Conservation (phyloP, 1,140 invertebrate genomes). For the Drosophila serrata region DNA sequence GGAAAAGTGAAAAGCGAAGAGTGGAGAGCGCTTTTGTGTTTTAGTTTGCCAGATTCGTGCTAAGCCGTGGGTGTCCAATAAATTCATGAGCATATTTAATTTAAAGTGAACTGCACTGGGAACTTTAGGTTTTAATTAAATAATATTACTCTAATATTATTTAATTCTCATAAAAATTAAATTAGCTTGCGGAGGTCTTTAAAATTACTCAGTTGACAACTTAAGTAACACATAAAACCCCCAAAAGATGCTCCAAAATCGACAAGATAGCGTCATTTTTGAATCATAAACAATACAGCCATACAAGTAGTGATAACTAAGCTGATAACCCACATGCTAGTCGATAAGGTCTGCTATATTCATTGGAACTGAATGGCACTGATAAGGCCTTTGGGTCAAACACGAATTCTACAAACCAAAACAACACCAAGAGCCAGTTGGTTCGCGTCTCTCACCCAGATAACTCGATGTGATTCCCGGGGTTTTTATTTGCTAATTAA, state of each 20-base stretch:
- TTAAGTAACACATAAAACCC: not conserved
- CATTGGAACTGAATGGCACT: constrained; percentile 26
- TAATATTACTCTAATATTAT: too few relatives aligned
- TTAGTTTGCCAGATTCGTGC: constrained; percentile 1
- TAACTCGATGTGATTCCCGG: constrained; percentile 19
- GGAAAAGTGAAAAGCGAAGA: constrained; percentile 1
- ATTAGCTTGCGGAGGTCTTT: not conserved
- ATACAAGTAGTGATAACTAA: not conserved
- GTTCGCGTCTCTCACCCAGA: constrained; percentile 23
- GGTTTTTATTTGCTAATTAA: constrained; percentile 30
- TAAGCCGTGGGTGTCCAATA: constrained; percentile 5
- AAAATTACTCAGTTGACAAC: not conserved
- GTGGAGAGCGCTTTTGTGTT: constrained; percentile 8
- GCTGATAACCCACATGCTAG: constrained; percentile 8
- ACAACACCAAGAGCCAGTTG: constrained; percentile 19
- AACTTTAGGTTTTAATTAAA: not conserved
- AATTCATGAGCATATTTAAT: constrained; percentile 1
- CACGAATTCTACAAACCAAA: constrained; percentile 29
- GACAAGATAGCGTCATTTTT: not conserved
- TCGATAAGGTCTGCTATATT: constrained; percentile 17
- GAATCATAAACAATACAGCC: not conserved
- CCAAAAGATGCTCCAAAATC: not conserved
- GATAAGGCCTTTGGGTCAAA: constrained; percentile 32
- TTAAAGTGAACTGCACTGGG: not conserved
- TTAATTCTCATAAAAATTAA: not conserved